phyloP scores from a whole-genome alignment of 2,797 vertebrate species.

The Cynodonichthys magdalenae region DNA sequence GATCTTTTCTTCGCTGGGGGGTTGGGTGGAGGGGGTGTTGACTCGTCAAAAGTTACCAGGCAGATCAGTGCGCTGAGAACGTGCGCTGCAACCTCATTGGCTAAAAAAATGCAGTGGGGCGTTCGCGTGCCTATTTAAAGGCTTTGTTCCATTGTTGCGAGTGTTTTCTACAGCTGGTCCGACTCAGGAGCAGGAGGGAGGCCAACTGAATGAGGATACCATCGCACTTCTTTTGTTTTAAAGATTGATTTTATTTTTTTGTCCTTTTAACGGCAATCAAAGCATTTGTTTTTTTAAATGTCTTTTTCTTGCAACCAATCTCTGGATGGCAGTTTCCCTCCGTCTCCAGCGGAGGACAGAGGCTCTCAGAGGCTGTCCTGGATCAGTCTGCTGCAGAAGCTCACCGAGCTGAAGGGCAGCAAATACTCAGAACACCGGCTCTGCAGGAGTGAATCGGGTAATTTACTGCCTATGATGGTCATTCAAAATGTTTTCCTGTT shows the following conservation, averaged over 20 bases:
- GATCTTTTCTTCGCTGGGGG: neutral
- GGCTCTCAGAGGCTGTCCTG: constrained; percentile 75
- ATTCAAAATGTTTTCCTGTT: neutral
- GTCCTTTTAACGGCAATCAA: neutral
- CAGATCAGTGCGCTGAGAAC: constrained; percentile 44
- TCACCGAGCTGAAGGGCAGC: constrained; percentile 80
- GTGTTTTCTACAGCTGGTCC: constrained; percentile 62
- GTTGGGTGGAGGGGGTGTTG: neutral
- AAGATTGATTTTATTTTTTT: neutral
- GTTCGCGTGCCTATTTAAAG: constrained; percentile 46
- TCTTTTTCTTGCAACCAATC: constrained; percentile 47
- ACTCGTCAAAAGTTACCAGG: constrained; percentile 58
- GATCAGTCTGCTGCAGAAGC: constrained; percentile 78
- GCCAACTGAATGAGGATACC: neutral
- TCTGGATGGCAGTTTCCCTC: constrained; percentile 67
- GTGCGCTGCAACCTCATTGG: constrained; percentile 66
- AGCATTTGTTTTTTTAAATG: constrained; percentile 45
- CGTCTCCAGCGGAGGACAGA: constrained; percentile 65
- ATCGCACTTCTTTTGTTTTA: constrained; percentile 29
- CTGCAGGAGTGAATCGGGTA: constrained; percentile 64
- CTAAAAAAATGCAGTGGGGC: constrained; percentile 31
- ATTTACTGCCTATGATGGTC: constrained; percentile 8
- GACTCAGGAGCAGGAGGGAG: constrained; percentile 2
- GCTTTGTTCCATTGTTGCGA: constrained; percentile 72
- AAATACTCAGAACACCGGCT: constrained; percentile 70